phyloP scores from a whole-genome alignment of 2,113 vertebrate genomes.

The Notothenia coriiceps region DNA sequence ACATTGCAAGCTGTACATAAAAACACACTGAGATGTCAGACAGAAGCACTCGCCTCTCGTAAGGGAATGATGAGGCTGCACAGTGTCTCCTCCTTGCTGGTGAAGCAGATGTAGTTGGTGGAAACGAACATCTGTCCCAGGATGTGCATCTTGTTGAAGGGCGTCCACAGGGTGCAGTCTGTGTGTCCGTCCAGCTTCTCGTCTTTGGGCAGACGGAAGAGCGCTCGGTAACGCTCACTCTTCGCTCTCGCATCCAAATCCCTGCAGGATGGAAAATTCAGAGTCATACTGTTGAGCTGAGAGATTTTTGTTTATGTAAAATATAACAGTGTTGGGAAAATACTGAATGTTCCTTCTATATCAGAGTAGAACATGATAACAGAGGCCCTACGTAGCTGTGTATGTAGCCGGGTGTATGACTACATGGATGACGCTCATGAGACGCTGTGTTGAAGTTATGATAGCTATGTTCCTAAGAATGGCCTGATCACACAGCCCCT shows the following conservation, averaged over 20 bases:
- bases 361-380: too few relatives aligned
- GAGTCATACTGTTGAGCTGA: constrained; percentile 1
- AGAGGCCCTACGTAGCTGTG: too few relatives aligned
- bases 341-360: too few relatives aligned
- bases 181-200: constrained; percentile 98
- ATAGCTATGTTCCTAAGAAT: too few relatives aligned
- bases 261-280: constrained; percentile 72
- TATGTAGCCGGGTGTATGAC: too few relatives aligned
- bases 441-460: too few relatives aligned
- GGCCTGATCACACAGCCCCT: too few relatives aligned
- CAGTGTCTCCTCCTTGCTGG: constrained; percentile 94
- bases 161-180: constrained; percentile 98
- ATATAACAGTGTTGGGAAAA: background rate
- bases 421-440: too few relatives aligned
- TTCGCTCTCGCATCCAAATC: constrained; percentile 97
- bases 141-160: constrained; percentile 98
- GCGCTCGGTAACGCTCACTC: constrained; percentile 92
- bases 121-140: constrained; percentile 99
- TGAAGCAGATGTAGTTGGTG: constrained; percentile 99
- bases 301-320: background rate
- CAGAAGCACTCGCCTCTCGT: constrained; percentile 86
- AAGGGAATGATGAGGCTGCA: constrained; percentile 98
- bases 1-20: background rate
- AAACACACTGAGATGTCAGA: background rate
- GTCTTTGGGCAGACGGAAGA: constrained; percentile 96